Evolutionary conservation across 1,140 invertebrate genomes (phyloP).

Genomic region (Ladona fulva): DNA sequence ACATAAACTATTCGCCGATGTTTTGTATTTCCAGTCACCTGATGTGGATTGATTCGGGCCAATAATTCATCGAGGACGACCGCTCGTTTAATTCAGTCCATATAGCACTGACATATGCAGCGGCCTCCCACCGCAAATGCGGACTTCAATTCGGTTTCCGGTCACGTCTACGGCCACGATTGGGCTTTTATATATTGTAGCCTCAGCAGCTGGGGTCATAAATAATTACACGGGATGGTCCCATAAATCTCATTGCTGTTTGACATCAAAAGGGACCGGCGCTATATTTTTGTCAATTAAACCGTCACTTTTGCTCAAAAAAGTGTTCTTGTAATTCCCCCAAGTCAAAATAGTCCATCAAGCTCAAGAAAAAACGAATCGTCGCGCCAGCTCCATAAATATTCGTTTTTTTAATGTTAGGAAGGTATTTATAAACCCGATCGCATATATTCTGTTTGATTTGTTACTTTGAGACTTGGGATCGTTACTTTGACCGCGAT

Average conservation of each 20-base stretch:
- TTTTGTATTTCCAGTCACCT: too few relatives aligned
- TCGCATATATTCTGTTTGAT: too few relatives aligned
- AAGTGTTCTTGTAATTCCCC: background rate
- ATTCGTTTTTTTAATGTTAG: too few relatives aligned
- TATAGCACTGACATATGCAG: background rate
- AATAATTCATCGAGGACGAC: too few relatives aligned
- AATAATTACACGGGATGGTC: background rate
- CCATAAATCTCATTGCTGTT: background rate
- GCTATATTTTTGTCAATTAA: slow-evolving; percentile 10
- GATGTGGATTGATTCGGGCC: too few relatives aligned
- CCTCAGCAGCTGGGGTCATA: background rate
- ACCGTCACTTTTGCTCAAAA: background rate
- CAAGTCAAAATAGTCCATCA: too few relatives aligned
- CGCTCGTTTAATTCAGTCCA: background rate
- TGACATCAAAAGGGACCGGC: background rate
- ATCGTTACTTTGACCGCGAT: too few relatives aligned
- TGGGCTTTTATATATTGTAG: background rate
- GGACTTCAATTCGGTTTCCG: background rate
- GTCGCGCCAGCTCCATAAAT: too few relatives aligned
- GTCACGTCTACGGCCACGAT: background rate
- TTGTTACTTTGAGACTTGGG: too few relatives aligned
- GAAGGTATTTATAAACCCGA: too few relatives aligned
- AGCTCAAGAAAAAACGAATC: too few relatives aligned
- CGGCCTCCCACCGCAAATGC: background rate
- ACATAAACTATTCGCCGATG: too few relatives aligned